Evolutionary conservation across 1,140 invertebrate species (phyloP).

Genomic region (Brachionus paranguensis): DNA sequence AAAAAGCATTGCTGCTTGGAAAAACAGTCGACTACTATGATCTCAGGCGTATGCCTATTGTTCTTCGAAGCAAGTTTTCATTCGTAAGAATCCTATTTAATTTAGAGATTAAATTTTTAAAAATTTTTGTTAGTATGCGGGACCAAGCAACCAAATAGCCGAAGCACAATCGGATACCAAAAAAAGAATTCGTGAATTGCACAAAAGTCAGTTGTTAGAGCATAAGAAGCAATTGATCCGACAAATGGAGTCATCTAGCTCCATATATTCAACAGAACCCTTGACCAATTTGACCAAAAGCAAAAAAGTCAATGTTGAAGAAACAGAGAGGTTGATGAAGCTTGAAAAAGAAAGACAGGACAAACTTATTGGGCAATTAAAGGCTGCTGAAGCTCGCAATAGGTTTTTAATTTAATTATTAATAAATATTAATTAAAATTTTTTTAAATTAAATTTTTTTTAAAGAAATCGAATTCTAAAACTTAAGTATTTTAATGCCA

Average conservation of each 20-base stretch:
- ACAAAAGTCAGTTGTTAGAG: background rate
- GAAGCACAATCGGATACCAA: background rate
- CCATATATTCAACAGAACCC: background rate
- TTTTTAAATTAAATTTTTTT: background rate
- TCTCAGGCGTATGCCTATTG: background rate
- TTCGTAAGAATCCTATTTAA: background rate
- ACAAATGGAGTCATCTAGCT: background rate
- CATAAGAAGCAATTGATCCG: background rate
- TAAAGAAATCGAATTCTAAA: conserved; percentile 5
- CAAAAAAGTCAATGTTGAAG: background rate
- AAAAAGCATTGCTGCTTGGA: background rate
- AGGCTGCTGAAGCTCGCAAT: conserved; percentile 38
- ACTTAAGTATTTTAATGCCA: background rate
- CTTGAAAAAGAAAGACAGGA: conserved; percentile 34
- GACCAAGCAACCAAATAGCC: background rate
- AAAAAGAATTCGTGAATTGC: background rate
- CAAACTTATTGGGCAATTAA: conserved; percentile 27
- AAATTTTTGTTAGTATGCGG: background rate
- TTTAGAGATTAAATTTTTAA: background rate
- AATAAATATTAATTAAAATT: background rate
- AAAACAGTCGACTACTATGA: conserved; percentile 16
- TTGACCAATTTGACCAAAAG: background rate
- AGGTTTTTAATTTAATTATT: background rate
- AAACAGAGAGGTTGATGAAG: conserved; percentile 1
- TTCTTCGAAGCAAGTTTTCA: background rate